Evolutionary conservation across 2,113 vertebrate genomes (phyloP), one percentile per base, ranked within the genome.

Genomic region (Triplophysa dalaica): DNA sequence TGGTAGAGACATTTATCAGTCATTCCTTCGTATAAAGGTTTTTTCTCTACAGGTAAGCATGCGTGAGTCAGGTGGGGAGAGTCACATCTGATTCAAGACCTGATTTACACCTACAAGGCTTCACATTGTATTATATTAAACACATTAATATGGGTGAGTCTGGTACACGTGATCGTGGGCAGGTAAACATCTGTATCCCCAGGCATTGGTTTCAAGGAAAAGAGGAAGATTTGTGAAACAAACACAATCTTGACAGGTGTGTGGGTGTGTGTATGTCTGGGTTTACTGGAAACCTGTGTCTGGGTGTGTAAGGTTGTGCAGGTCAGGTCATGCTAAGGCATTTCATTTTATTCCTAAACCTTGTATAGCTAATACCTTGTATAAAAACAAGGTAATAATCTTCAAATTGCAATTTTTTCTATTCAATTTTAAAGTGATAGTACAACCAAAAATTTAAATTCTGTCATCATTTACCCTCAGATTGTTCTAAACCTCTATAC

Each of bases 291-390:
- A 50, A 50, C 61, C 12, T 60, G 48, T 58, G 54, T 67, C 21
- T 26, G 24, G 24, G 74, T 76, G 19, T 62, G 61, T 41, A 24
- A 60, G 16, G 48, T 64, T 38, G 19, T 33, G 73, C 26, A 77
- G 69, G 62, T 73, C 69, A 77, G 77, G 62, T 82, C 84, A 82
- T 52, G 77, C 45, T 54, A 45, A 14, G 21, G 21, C 17, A 56
- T 58, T 80, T 74, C 16, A 63, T 66, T n/a, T 0, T 10, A n/a
- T 64, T 43, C 43, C 48, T 33, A 16, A 60, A 52, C 43, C 60
- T n/a, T n/a, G 6, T 9, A 63, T 2, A 54, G 3, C 8, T 19
- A 11, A 54, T 9, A 21, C 12, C 2, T n/a, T 56, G 19, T 56
- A 19, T 56, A 10, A n/a, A 56, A 56, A 56, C 8, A 10, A n/a